Evolutionary conservation across 2,888 invertebrate genomes (phyloP).

Genomic region (Amblyjoppa proteus): DNA sequence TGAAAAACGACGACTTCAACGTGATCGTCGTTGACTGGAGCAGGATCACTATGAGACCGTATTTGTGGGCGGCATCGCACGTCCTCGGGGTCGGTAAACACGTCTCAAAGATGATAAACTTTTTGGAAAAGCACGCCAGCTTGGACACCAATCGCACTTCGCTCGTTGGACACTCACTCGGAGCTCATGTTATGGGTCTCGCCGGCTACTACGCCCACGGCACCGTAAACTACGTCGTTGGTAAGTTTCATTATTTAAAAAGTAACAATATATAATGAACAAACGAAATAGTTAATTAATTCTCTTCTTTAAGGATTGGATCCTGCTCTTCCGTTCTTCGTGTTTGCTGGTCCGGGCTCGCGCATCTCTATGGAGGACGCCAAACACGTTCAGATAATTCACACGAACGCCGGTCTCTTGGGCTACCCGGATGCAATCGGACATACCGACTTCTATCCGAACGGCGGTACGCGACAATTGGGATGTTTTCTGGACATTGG

Average conservation of each 20-base stretch:
- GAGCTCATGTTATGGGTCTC: slow-evolving; percentile 79
- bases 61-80: slow-evolving; percentile 70
- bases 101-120: slow-evolving; percentile 77
- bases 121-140: slow-evolving; percentile 72
- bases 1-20: slow-evolving; percentile 76
- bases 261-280: background rate
- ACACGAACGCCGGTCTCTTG: slow-evolving; percentile 82
- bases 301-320: slow-evolving; percentile 80
- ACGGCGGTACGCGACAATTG: slow-evolving; percentile 81
- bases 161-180: slow-evolving; percentile 80
- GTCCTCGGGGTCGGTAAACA: slow-evolving; percentile 73
- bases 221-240: slow-evolving; percentile 74
- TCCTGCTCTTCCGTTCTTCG: slow-evolving; percentile 82
- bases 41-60: slow-evolving; percentile 69
- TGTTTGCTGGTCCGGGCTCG: slow-evolving; percentile 66
- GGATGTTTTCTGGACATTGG: slow-evolving; percentile 75
- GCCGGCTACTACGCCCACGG: slow-evolving; percentile 72
- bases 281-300: background rate
- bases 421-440: slow-evolving; percentile 80
- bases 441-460: slow-evolving; percentile 83
- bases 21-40: slow-evolving; percentile 80
- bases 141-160: slow-evolving; percentile 69
- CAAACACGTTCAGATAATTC: slow-evolving; percentile 82
- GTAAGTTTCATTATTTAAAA: slow-evolving; percentile 70
- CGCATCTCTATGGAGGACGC: slow-evolving; percentile 82